phyloP scores from a whole-genome alignment of 2,113 vertebrate species.

The rabbit (Oryctolagus cuniculus) region DNA sequence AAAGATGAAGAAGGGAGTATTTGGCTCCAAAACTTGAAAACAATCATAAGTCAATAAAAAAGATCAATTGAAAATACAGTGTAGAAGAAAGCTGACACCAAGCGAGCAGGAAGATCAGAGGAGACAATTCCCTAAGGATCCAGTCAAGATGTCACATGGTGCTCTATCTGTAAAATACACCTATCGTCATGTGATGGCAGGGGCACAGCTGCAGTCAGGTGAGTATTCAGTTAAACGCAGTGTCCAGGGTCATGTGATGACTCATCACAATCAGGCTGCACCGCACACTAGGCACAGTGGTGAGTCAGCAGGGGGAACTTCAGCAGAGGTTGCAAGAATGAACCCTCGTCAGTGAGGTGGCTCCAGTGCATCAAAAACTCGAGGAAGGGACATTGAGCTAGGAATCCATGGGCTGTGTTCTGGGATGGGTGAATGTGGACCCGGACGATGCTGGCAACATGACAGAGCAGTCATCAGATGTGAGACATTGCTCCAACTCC shows the following conservation, averaged over 20 bases:
- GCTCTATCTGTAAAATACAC: not conserved
- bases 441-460: not conserved
- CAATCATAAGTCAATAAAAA: not conserved
- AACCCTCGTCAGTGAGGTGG: not conserved
- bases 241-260: not conserved
- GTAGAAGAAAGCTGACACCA: not conserved
- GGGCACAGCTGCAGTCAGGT: not conserved
- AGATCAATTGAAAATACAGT: not conserved
- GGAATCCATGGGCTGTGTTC: too few relatives aligned
- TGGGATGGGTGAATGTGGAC: too few relatives aligned
- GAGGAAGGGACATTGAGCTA: too few relatives aligned
- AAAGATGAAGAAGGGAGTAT: not conserved
- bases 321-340: not conserved
- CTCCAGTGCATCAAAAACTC: too few relatives aligned
- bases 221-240: not conserved
- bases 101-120: not conserved
- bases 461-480: not conserved
- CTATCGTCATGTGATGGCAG: not conserved
- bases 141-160: not conserved
- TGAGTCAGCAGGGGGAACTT: not conserved
- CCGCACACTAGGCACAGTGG: not conserved
- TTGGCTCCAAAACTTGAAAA: constrained; percentile 1
- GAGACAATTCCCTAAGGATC: not conserved
- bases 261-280: not conserved
- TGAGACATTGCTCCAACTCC: not conserved